A percentile compares a stretch with the other conserved stretches of the same genome.
Conservation (phyloP, 2,797 vertebrate species). For the Allobates femoralis region DNA sequence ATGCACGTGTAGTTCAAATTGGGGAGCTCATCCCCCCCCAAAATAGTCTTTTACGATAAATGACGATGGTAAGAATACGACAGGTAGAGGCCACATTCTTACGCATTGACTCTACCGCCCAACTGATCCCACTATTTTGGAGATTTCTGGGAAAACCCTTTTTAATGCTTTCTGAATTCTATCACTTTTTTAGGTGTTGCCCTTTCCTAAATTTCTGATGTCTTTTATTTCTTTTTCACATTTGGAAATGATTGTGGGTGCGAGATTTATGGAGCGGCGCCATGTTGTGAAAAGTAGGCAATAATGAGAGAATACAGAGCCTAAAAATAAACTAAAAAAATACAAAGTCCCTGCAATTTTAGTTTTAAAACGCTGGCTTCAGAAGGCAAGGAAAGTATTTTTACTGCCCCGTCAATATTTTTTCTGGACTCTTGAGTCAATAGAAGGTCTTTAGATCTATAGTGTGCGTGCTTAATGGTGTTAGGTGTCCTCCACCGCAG, state of each 20-base stretch:
- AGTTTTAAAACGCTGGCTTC: conserved; percentile 77
- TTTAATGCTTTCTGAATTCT: background rate
- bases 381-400: conserved; percentile 84
- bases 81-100: background rate
- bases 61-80: background rate
- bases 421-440: conserved; percentile 79
- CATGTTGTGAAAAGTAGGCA: conserved; percentile 69
- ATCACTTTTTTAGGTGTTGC: background rate
- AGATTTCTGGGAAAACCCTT: background rate
- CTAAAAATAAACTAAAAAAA: conserved; percentile 76
- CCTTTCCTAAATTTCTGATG: conserved; percentile 57
- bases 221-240: conserved; percentile 54
- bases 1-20: no score
- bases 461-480: conserved; percentile 72
- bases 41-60: background rate
- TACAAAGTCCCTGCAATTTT: conserved; percentile 79
- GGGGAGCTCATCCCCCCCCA: no score
- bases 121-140: background rate
- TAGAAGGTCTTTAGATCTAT: conserved; percentile 77
- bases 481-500: conserved; percentile 77
- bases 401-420: conserved; percentile 84
- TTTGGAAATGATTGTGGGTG: conserved; percentile 44
- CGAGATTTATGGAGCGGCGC: conserved; percentile 68
- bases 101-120: background rate
- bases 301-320: conserved; percentile 66